Base-by-base conservation (phyloP, 2,797 vertebrate genomes). In the Smutsia temminckii region DNA sequence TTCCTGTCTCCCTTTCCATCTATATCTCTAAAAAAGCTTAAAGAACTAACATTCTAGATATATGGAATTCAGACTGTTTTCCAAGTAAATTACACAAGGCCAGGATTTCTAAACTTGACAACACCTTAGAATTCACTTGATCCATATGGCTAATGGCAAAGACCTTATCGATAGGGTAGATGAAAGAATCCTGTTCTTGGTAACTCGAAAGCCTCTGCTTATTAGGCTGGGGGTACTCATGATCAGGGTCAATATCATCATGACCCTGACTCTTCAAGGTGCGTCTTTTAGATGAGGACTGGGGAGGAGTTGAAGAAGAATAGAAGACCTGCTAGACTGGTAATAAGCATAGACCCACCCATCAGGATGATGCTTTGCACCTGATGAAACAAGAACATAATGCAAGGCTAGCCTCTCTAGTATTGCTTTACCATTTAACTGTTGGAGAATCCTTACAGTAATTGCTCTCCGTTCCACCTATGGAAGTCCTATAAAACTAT, bases 51-150 rank as follows among this genome's bases (percentile, higher is more conserved):
- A 40, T 68, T 83, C 34, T 69, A 77, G 32, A n/a, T 13, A 25
- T 59, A 40, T 32, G 72, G 1, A 21, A 83, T 64, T 66, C 55
- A 95, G 40, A 42, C 66, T 94, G 16, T 89, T 93, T 94, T 89
- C 53, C 29, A 94, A 92, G 66, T 85, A 75, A 75, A 61, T 79
- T 64, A 61, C 13, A 80, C 17, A 32, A 83, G 25, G 49, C 6
- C 32, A 86, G 29, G 11, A 77, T 66, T 79, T 92, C 27, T 79
- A 69, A 94, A 91, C 51, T 18, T 86, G 51, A 37, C 7, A 69
- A 59, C 8, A 42, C 25, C 11, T 72, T 69, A 71, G n/a, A 51
- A 2, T 63, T 93, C 46, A 64, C 37, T 81, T 74, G 23, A 71
- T 72, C 17, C 61, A n/a, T n/a, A 20, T 88, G 34, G 21, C 49